phyloP scores from a whole-genome alignment of 35 echinoderm and acorn worm species.

The Acanthaster planci region DNA sequence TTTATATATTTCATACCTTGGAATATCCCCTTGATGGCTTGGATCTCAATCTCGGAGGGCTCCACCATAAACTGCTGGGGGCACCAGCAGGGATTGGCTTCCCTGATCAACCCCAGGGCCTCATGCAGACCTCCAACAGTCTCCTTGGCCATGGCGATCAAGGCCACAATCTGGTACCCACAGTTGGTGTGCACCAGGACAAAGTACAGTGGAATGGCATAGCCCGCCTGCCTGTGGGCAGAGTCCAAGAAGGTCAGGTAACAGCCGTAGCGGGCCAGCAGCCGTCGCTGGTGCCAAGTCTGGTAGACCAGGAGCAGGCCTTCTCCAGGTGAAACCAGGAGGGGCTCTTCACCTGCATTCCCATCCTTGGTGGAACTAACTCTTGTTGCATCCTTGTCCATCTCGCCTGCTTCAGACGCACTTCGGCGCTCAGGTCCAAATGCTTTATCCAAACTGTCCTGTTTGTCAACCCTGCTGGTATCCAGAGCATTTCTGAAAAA shows the following conservation, averaged over 20 bases:
- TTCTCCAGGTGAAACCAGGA: neutral
- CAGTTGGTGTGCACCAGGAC: neutral
- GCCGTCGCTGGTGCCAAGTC: neutral
- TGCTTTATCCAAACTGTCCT: no score
- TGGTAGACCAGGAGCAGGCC: slow-evolving; percentile 12
- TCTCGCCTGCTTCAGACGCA: neutral
- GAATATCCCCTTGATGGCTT: neutral
- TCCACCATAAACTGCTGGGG: slow-evolving; percentile 15
- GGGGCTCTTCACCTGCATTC: no score
- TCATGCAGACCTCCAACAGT: neutral
- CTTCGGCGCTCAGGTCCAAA: no score
- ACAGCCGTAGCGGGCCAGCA: neutral
- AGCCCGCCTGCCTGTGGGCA: neutral
- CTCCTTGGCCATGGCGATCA: neutral
- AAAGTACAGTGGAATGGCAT: neutral
- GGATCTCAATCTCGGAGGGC: neutral
- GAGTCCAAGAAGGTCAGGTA: neutral
- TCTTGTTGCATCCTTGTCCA: neutral
- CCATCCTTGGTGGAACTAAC: no score
- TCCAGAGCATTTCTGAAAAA: neutral
- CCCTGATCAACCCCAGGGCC: neutral
- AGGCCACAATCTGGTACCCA: neutral
- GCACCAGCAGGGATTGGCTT: neutral
- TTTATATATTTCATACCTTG: neutral
- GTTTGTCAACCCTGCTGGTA: no score